Evolutionary conservation across 1,140 invertebrate genomes (phyloP).

Genomic region (Elymnias hypermnestra): DNA sequence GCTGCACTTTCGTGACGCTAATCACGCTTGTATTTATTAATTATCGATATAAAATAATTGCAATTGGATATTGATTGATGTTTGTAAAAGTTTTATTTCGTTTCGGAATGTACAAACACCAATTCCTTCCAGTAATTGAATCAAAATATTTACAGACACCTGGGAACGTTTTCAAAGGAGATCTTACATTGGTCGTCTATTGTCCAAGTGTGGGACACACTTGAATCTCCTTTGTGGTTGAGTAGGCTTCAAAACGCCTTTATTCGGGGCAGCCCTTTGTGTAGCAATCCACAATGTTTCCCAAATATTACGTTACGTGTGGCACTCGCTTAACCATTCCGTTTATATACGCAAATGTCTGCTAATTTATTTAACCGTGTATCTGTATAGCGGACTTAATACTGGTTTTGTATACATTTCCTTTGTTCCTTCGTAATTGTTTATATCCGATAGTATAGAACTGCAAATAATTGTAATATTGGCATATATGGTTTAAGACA

Average conservation of each 20-base stretch:
- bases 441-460: too few species aligned
- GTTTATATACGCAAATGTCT: background rate
- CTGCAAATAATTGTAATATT: too few species aligned
- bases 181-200: constrained; percentile 1
- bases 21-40: too few species aligned
- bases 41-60: too few species aligned
- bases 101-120: too few species aligned
- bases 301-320: constrained; percentile 2
- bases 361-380: background rate
- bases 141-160: constrained; percentile 12
- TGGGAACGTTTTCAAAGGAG: constrained; percentile 2
- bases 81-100: too few species aligned
- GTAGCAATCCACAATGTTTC: constrained; percentile 1
- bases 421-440: too few species aligned
- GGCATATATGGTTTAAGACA: too few species aligned
- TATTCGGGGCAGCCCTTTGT: constrained; percentile 9
- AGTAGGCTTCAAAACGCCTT: constrained; percentile 5
- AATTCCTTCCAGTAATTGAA: constrained; percentile 11
- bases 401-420: too few species aligned
- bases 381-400: background rate
- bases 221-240: constrained; percentile 6
- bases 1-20: too few species aligned
- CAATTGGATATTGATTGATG: too few species aligned
- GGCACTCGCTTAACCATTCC: background rate
- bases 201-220: constrained; percentile 2